Base-by-base conservation (phyloP, 2,888 invertebrate species). In the Hanleya hanleyi region DNA sequence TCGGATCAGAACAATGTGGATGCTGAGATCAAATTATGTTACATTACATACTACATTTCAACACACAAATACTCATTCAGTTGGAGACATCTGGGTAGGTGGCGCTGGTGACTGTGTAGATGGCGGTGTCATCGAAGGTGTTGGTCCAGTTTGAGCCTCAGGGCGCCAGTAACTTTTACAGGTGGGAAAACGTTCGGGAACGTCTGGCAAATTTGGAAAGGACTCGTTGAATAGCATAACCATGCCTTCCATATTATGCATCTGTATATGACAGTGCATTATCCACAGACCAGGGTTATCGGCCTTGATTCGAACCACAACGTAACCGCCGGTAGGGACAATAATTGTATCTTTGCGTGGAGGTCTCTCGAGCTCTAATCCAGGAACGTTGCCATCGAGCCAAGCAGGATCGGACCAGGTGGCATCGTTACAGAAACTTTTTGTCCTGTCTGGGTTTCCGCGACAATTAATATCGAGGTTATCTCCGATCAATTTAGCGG, bases 201-300 rank as follows among this genome's bases (percentile, higher is more conserved):
- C 69, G 0, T 50, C 18, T 3, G 84, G 82, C 1, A 81, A 71
- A 5, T 76, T 57, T 0, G 77, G 35, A 67, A 75, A 83, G 7
- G 85, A 85, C 71, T 86, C 87, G 65, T 87, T 86, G 0, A 87
- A 33, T 47, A 87, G 37, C 72, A 88, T 71, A 3, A 83, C 84
- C 88, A 89, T 88, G 1, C 89, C 89, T 57, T 87, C 85, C 29
- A 76, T 61, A 64, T 73, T 77, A 69, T 88, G 88, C 18, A 85
- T 69, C 35, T 85, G 84, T 47, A 87, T 84, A 72, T 89, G 89
- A 74, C 88, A 88, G 70, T 88, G 88, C 76, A 87, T 77, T 49
- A 85, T 77, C 89, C 89, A 89, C 26, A 83, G 18, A 0, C 88
- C 89, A 0, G 89, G 89, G 66, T 88, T 89, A 64, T 86, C 79